Base-by-base conservation (phyloP, 1,140 invertebrate genomes). In the Nasonia vitripennis region DNA sequence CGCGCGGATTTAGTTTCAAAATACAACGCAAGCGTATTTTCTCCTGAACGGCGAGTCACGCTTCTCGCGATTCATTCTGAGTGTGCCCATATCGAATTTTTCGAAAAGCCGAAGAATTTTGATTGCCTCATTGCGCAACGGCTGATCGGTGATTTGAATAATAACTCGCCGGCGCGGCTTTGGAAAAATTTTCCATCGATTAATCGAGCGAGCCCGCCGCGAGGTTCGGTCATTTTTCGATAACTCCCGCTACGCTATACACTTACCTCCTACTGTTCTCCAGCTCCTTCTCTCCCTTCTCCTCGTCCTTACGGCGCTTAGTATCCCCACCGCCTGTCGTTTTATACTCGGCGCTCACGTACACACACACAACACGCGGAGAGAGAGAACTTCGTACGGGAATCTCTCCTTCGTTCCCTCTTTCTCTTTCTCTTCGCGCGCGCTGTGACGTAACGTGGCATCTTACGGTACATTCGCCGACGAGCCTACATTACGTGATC, bases 401-500 rank as follows among this genome's bases (percentile, higher is more conserved):
- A 71, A 84, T 67, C 77, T 41, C 82, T 68, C 67, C 34, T 81
- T 41, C 20, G 10, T 71, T 14, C 27, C 45, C 62, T n/a, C 41
- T 70, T n/a, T 68, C 12, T 27, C 34, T 62, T 86, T 87, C 85
- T 77, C 79, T 88, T 87, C 78, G 86, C 87, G 83, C 87, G 87
- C 88, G 82, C 88, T 91, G 90, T 91, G 90, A 91, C 90, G 90
- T 91, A 91, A 91, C 89, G 55, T 87, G 88, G 82, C 87, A 87
- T 89, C 90, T 90, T 91, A 88, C 91, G 90, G 90, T 92, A 92
- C 89, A 88, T 91, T 90, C 86, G 89, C 88, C 90, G 90, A 89
- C 89, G 89, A 91, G 90, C 90, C 90, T 91, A 91, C 89, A 91
- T 92, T 91, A 91, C 90, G 90, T 92, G 91, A 92, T 90, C 89